Evolutionary conservation across 2,797 vertebrate species (phyloP).

Genomic region (Leptatherina wallacei): DNA sequence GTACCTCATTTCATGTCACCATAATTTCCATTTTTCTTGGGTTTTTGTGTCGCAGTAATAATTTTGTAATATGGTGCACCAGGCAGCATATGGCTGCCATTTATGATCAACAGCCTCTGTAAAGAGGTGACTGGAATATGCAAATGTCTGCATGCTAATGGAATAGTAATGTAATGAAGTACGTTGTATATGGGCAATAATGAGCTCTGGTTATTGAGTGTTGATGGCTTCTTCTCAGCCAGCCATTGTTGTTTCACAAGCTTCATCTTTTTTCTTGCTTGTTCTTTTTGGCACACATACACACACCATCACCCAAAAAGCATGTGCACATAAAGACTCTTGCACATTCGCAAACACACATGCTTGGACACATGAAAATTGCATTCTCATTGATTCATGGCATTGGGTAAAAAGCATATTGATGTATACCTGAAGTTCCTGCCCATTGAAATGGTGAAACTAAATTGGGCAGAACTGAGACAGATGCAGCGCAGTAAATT

Average conservation of each 20-base stretch:
- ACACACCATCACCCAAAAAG: slow-evolving; percentile 21
- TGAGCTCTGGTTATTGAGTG: slow-evolving; percentile 76
- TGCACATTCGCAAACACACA: slow-evolving; percentile 8
- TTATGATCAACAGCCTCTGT: slow-evolving; percentile 75
- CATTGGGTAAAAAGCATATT: slow-evolving; percentile 71
- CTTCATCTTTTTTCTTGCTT: slow-evolving; percentile 56
- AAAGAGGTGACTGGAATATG: slow-evolving; percentile 78
- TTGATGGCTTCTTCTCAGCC: slow-evolving; percentile 69
- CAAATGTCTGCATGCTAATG: slow-evolving; percentile 80
- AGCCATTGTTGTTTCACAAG: slow-evolving; percentile 66
- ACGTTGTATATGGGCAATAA: slow-evolving; percentile 74
- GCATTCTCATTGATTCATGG: slow-evolving; percentile 70
- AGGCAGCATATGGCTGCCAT: slow-evolving; percentile 80
- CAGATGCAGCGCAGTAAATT: slow-evolving; percentile 84
- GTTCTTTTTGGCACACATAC: slow-evolving; percentile 40
- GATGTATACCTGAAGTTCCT: slow-evolving; percentile 77
- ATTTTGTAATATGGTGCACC: slow-evolving; percentile 66
- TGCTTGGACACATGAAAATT: slow-evolving; percentile 53
- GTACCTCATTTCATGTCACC: slow-evolving; percentile 53
- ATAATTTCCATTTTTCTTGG: slow-evolving; percentile 67
- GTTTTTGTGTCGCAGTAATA: slow-evolving; percentile 67
- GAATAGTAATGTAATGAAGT: slow-evolving; percentile 79
- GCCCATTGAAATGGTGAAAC: slow-evolving; percentile 73
- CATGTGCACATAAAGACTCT: not conserved
- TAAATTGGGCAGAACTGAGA: slow-evolving; percentile 86